Evolutionary conservation across 2,888 invertebrate species (phyloP).

Genomic region (Drosophila niveifrons): DNA sequence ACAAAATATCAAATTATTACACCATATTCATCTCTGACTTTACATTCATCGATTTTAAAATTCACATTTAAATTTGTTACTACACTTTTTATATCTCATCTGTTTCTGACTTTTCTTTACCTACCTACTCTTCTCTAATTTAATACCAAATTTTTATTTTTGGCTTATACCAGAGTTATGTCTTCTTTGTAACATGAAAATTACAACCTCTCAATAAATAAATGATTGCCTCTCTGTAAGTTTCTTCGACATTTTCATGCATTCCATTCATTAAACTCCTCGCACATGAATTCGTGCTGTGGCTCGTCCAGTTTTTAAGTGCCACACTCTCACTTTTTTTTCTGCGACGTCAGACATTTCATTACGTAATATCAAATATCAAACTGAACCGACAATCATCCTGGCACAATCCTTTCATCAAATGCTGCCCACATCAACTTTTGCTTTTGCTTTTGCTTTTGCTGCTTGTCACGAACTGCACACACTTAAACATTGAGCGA

Average conservation of each 20-base stretch:
- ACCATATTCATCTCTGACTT: too few relatives aligned
- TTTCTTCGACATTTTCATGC: not conserved
- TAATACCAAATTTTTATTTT: not conserved
- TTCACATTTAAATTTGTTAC: not conserved
- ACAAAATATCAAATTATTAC: too few relatives aligned
- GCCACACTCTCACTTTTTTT: slow-evolving; percentile 1
- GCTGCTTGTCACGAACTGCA: slow-evolving; percentile 50
- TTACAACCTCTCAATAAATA: too few relatives aligned
- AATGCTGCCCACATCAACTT: slow-evolving; percentile 38
- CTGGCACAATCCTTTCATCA: slow-evolving; percentile 53
- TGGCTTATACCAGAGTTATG: not conserved
- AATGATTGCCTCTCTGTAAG: too few relatives aligned
- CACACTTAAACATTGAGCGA: not conserved
- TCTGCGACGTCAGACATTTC: slow-evolving; percentile 23
- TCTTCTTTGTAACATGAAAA: not conserved
- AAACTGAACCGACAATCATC: slow-evolving; percentile 42
- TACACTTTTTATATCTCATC: not conserved
- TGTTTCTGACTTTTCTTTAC: too few relatives aligned
- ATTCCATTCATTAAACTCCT: not conserved
- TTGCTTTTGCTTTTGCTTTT: slow-evolving; percentile 25
- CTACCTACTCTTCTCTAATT: not conserved
- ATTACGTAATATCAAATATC: slow-evolving; percentile 38
- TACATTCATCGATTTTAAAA: too few relatives aligned
- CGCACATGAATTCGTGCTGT: not conserved
- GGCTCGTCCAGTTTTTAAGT: slow-evolving; percentile 5